Evolutionary conservation across 2,888 invertebrate genomes (phyloP), one percentile per base, ranked within the genome.

Genomic region (Mystacides longicornis): DNA sequence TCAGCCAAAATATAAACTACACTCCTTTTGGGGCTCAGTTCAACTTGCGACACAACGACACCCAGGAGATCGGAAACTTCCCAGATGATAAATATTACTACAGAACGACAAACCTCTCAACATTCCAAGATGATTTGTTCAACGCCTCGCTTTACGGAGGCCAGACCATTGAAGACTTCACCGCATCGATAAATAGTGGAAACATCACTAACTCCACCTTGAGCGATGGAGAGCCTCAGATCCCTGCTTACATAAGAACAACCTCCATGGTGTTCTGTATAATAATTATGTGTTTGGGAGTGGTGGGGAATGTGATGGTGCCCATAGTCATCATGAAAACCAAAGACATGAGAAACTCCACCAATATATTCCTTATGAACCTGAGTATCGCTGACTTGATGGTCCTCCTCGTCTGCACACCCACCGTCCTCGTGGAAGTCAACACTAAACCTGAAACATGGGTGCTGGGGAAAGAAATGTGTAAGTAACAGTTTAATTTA

Each of bases 351-450:
- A 81, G 93, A 66, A 94, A 93, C 68, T 93, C 94, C 53, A 95
- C 95, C 59, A 95, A 95, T 71, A 92, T 93, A 65, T 95, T 95
- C 71, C 81, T 96, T 67, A 89, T 94, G 71, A 95, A 95, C 73
- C 77, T 95, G 67, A 93, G 93, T 69, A 84, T 94, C 42, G 94
- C 95, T 16, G 95, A 96, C 73, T 75, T 95, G 64, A 85, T 93
- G 79, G 93, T 95, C 64, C 74, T 96, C 63, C 74, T 94, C 61
- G 87, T 95, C 60, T 95, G 94, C 69, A 93, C 94, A 60, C 95
- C 95, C 5, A 91, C 94, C 1, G 92, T 93, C 27, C 79, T 95
- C 37, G 90, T 95, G n/a, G 95, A 96, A 71, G 89, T 95, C 51
- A 92, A 93, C 71, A 87, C 91, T 9, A 85, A 85, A 64, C 93